Base-by-base conservation (phyloP, 2,797 vertebrate species). In the Podarcis siculus region DNA sequence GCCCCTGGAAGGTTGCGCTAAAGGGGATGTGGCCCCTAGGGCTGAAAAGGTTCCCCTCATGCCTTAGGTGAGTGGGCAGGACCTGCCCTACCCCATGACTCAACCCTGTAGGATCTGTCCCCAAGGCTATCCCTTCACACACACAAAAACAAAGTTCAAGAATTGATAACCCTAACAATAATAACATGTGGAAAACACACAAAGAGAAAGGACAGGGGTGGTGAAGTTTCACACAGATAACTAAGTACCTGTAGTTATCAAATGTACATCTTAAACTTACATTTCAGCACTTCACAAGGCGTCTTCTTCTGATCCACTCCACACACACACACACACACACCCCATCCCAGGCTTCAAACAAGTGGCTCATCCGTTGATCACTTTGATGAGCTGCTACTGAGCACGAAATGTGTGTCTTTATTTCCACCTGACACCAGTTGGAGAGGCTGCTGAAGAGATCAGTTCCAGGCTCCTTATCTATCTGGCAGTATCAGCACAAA, bases 391-490 rank as follows among this genome's bases (percentile, higher is more conserved):
- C 64, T 21, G 35, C 72, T 32, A 69, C 61, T 15, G 5, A n/a
- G 58, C 5, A 21, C 82, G 58, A 69, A 67, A n/a, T 5, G 25
- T 58, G 19, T 69, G 39, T 17, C 58, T 85, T 81, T 76, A 77
- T 86, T 89, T 81, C 19, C 78, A 64, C 69, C 87, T 55, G 71
- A 37, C 78, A 66, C 77, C 69, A 12, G 27, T 30, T 58, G 71
- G 64, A 87, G 86, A 82, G 30, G 86, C 35, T 81, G 55, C 67
- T 23, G 69, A 64, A 85, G 93, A 90, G 92, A 80, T 90, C n/a
- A 42, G 90, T 89, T 86, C 90, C 90, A 12, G 0, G 58, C 8
- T 58, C 87, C 94, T 93, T 88, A 78, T 95, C 95, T 93, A 91
- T 94, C 89, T 88, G 35, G 87, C 90, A 92, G 87, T 90, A 95